Conservation (phyloP, 2,113 vertebrate genomes). For the Anser cygnoides region DNA sequence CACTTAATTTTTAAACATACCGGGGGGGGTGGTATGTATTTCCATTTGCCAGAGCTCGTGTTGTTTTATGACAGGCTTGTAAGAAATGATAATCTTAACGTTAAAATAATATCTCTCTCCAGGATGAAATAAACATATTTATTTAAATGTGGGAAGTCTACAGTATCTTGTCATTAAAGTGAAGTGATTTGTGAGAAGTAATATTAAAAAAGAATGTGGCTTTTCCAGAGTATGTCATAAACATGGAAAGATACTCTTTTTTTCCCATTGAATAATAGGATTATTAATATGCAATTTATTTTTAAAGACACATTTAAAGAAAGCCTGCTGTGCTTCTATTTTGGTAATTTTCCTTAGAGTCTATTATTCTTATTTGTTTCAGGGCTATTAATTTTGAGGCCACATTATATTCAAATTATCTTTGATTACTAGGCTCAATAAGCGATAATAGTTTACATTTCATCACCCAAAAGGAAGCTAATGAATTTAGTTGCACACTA, state of each 20-base stretch:
- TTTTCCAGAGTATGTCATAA: constrained; percentile 10
- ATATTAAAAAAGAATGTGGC: not conserved
- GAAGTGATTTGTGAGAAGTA: constrained; percentile 3
- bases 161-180: constrained; percentile 7
- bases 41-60: not conserved
- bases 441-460: constrained; percentile 19
- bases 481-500: not conserved
- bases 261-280: constrained; percentile 35
- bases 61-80: not conserved
- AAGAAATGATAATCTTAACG: not conserved
- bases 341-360: not conserved
- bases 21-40: not conserved
- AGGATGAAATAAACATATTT: constrained; percentile 39
- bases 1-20: not conserved
- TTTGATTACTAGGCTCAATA: constrained; percentile 35
- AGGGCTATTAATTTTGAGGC: constrained; percentile 20
- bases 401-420: constrained; percentile 54
- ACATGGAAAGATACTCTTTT: not conserved
- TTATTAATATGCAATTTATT: constrained; percentile 50
- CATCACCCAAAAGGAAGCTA: constrained; percentile 7
- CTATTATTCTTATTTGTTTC: constrained; percentile 23
- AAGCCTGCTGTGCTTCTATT: constrained; percentile 3
- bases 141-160: constrained; percentile 17
- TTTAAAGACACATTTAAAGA: constrained; percentile 8
- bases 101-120: constrained; percentile 27